Evolutionary conservation across 2,113 vertebrate species (phyloP), one percentile per base, ranked within the genome.

Genomic region (Peromyscus californicus): DNA sequence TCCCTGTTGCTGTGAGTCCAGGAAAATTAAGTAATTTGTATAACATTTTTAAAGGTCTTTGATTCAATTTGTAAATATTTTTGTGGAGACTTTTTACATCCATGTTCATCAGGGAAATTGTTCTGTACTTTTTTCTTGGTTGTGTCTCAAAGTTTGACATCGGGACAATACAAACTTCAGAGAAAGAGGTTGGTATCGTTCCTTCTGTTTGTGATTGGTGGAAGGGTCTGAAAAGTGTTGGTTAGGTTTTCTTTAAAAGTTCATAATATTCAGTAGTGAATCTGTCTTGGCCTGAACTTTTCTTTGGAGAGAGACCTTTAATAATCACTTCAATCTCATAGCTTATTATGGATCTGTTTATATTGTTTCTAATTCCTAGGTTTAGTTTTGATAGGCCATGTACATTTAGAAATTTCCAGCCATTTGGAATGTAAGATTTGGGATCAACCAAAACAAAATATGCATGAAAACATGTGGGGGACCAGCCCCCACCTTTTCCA

Each of bases 101-200:
- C 24, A 17, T 59, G 24, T 11, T 89, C 4, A 57, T 57, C 67
- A 29, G 8, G 67, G 15, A 89, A 72, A 89, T 72, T 88, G 65
- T 16, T 57, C 15, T 74, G 48, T 89, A 39, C 13, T n/a, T 89
- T 89, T 39, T 39, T 59, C 48, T 72, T 74, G 36, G 51, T 59
- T 16, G 8, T 74, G 36, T 57, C 70, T 89, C 87, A 26, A 13
- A 72, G 17, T 89, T 57, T 89, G 69, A 17, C 7, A 74, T 74
- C 22, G 19, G 33, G 24, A 3, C 24, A 59, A 59, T 29, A 39
- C 22, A 57, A 22, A 19, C 31, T 59, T 74, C 22, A 26, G 16
- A 54, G 21, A 72, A 16, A 26, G 31, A 54, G 6, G 54, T 70
- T 2, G 0, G 65, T 26, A 16, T 12, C 5, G 0, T 59, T 11